phyloP scores from a whole-genome alignment of 92 coral and sea anemone genomes.

The Siderastrea siderea region DNA sequence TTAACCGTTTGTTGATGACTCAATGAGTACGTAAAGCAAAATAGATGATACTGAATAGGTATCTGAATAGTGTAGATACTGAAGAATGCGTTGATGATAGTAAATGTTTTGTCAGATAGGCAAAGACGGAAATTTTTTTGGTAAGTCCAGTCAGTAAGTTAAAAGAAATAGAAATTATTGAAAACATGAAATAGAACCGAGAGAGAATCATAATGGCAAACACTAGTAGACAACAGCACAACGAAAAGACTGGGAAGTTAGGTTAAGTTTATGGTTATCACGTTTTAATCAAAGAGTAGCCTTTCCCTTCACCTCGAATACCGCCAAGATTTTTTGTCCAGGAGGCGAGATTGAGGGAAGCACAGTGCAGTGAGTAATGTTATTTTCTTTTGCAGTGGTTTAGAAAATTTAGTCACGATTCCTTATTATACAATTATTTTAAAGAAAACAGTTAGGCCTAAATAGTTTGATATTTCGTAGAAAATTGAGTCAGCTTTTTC shows the following conservation, averaged over 20 bases:
- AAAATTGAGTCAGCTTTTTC: not conserved
- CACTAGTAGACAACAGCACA: not conserved
- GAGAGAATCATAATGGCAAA: not conserved
- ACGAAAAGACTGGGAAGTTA: not conserved
- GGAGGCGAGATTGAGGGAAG: not conserved
- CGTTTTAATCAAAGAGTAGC: not conserved
- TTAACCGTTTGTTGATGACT: no score
- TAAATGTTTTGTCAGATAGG: no score
- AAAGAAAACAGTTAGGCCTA: not conserved
- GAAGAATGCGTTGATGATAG: not conserved
- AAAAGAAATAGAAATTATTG: not conserved
- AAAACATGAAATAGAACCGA: not conserved
- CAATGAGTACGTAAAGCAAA: not conserved
- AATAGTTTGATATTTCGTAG: not conserved
- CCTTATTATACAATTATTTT: not conserved
- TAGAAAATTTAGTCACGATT: conserved; percentile 11
- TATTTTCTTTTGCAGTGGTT: not conserved
- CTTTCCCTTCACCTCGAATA: conserved; percentile 43
- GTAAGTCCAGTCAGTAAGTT: no score
- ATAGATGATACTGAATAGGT: not conserved
- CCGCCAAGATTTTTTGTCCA: conserved; percentile 1
- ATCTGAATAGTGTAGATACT: not conserved
- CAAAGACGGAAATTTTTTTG: no score
- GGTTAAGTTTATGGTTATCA: not conserved
- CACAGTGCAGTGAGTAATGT: not conserved